These are phyloP conservation scores for Palaemon carinicauda DNA, from an alignment of 1,140 invertebrate genomes.

Conservation along the genomic window DNA sequence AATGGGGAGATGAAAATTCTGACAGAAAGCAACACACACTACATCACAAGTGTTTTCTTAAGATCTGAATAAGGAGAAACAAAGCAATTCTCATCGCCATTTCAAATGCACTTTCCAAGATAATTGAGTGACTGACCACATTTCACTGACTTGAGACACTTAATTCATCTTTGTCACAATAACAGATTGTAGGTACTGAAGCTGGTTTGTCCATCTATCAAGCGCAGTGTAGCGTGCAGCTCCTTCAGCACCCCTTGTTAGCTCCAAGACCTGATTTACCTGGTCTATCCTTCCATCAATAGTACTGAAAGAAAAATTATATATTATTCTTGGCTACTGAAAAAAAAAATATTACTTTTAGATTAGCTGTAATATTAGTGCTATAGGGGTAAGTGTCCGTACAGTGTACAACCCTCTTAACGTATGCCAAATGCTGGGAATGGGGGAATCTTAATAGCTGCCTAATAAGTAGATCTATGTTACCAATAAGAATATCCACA, in stretches of 20 bases:
- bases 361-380: not conserved
- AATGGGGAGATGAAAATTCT: no score
- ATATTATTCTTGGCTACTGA: not conserved
- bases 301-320: conserved; percentile 73
- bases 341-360: conserved; percentile 7
- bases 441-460: no score
- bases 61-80: no score
- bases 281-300: conserved; percentile 95
- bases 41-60: no score
- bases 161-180: conserved; percentile 70
- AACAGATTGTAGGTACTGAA: conserved; percentile 85
- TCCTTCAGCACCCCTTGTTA: conserved; percentile 82
- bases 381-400: not conserved
- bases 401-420: conserved; percentile 5
- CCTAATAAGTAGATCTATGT: not conserved
- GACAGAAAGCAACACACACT: no score
- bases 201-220: conserved; percentile 95
- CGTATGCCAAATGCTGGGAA: not conserved
- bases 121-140: no score
- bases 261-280: conserved; percentile 91
- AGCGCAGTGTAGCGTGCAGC: conserved; percentile 89
- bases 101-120: no score
- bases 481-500: no score
- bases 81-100: no score
- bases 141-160: not conserved